Evolutionary conservation across 2,113 vertebrate genomes (phyloP).

Genomic region (Brachypodius melanocephalos): DNA sequence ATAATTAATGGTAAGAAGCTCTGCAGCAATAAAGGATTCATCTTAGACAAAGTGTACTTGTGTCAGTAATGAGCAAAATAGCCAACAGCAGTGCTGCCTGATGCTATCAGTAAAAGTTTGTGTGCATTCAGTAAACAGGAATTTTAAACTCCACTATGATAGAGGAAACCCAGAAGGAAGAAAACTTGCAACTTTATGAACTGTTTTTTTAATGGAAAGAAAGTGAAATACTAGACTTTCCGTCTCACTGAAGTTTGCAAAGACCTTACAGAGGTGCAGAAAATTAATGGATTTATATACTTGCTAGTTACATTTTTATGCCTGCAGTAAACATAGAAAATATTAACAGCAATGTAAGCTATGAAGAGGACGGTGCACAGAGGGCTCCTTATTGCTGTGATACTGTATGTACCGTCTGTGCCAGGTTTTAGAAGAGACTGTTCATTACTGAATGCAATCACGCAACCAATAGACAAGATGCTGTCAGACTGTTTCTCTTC

Average conservation of each 20-base stretch:
- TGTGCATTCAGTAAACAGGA: neutral
- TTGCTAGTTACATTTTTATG: neutral
- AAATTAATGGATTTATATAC: neutral
- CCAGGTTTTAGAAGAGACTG: neutral
- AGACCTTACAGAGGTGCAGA: neutral
- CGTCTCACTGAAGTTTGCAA: neutral
- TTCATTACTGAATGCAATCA: neutral
- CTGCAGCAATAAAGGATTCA: neutral
- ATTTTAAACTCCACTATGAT: neutral
- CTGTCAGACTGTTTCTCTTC: neutral
- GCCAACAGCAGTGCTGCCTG: neutral
- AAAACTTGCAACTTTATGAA: neutral
- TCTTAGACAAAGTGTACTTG: neutral
- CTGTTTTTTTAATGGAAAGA: neutral
- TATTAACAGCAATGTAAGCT: neutral
- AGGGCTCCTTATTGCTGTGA: neutral
- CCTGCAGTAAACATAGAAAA: neutral
- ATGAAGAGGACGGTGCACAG: neutral
- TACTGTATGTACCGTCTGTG: neutral
- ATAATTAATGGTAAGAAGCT: neutral
- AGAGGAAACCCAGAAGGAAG: neutral
- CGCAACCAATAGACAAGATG: neutral
- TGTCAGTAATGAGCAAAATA: neutral
- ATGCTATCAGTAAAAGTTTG: neutral
- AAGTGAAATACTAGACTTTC: neutral